A percentile compares a stretch with the other conserved stretches of the same genome.
phyloP scores from a whole-genome alignment of 1,140 invertebrate genomes.

The Cydia amplana region DNA sequence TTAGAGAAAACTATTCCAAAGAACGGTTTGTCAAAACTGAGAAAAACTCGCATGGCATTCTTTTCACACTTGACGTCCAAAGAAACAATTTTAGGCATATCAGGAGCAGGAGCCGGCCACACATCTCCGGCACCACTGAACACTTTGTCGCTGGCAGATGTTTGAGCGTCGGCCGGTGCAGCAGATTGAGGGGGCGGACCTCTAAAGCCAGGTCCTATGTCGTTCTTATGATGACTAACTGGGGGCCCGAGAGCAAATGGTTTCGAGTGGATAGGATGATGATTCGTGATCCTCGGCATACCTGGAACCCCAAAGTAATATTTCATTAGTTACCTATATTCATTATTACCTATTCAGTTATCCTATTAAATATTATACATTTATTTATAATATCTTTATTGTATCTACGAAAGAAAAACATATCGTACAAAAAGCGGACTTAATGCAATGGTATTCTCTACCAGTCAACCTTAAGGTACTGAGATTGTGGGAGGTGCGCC shows the following conservation, averaged over 20 bases:
- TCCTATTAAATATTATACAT: no score
- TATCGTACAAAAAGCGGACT: no score
- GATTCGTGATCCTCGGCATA: conserved; percentile 74
- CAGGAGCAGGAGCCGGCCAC: conserved; percentile 89
- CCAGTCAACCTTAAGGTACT: no score
- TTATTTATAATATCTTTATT: not conserved
- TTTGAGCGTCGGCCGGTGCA: conserved; percentile 75
- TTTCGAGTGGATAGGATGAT: conserved; percentile 75
- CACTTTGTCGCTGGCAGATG: conserved; percentile 76
- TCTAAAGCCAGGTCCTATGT: conserved; percentile 80
- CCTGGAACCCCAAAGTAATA: conserved; percentile 51
- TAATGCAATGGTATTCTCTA: no score
- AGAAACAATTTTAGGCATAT: conserved; percentile 95
- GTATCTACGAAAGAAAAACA: no score
- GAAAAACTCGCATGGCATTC: conserved; percentile 94
- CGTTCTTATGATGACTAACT: conserved; percentile 76
- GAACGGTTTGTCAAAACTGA: conserved; percentile 96
- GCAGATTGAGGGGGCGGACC: conserved; percentile 82
- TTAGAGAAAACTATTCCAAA: conserved; percentile 97
- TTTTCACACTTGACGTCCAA: conserved; percentile 97
- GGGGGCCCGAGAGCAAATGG: conserved; percentile 73
- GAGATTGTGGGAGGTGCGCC: no score
- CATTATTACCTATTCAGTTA: not conserved
- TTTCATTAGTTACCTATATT: not conserved
- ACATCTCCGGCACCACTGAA: conserved; percentile 84